Base-by-base conservation (phyloP, 2,888 invertebrate species). In the Sisyra terminalis region DNA sequence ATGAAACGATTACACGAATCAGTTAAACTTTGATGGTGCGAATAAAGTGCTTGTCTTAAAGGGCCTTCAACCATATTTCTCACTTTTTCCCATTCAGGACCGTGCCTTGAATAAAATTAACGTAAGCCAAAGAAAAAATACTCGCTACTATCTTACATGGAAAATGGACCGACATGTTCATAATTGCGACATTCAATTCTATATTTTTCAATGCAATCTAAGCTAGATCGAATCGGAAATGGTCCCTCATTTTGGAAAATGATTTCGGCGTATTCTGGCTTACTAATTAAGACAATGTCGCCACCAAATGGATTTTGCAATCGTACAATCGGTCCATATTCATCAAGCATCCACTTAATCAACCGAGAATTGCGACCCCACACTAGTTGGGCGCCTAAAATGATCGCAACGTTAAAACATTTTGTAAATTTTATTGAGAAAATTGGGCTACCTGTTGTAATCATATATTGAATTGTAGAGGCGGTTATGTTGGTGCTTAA, bases 251-350 rank as follows among this genome's bases (percentile, higher is more conserved):
- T 68, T 2, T 66, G 59, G 48, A 73, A 73, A 2, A 78, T 71
- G 47, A 71, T 67, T 46, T 70, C 67, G 34, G 75, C 73, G 50
- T 78, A 74, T 44, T 76, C 76, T 0, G 78, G 76, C 41, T 75
- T 68, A 52, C 67, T 72, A 38, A 78, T 59, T 46, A 78, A 62
- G 3, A 78, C 72, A 14, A 78, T 70, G 48, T 78, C 73, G 2
- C 69, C 67, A 1, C 75, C 73, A 35, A 78, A 63, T 0, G 76
- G 75, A 17, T 75, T 76, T 15, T 74, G 69, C 40, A 78, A 65
- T 40, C 77, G 67, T 7, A 78, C 76, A 2, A 78, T 69, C 1
- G 78, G 75, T 1, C 78, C 78, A 48, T 78, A 78, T 47, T 63
- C 59, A 40, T 67, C 59, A 47, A 69, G 61, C 5, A 70, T 51